A percentile compares a stretch with the other conserved stretches of the same genome.
These are phyloP conservation scores for Bungarus multicinctus DNA, from an alignment of 2,113 vertebrate genomes.

Conservation along the genomic window DNA sequence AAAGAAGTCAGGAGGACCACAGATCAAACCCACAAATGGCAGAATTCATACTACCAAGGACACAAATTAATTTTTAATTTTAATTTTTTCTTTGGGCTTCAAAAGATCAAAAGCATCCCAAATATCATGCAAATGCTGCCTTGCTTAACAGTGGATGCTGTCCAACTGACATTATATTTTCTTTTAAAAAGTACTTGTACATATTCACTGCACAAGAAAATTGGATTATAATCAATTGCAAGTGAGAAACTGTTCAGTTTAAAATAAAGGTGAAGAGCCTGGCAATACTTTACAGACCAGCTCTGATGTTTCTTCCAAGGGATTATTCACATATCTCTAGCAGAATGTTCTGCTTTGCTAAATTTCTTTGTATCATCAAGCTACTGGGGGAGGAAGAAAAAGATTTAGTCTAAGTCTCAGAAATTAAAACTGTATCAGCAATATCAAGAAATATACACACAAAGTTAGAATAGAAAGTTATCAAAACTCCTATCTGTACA, in stretches of 20 bases:
- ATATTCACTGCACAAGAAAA: constrained; percentile 19
- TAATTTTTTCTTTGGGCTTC: neutral
- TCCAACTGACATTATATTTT: constrained; percentile 37
- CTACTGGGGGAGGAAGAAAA: no score
- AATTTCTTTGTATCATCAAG: constrained; percentile 5
- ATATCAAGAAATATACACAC: neutral
- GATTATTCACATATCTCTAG: constrained; percentile 39
- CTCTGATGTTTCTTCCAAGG: constrained; percentile 1
- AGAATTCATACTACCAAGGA: neutral
- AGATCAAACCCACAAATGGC: neutral
- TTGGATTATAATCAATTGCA: constrained; percentile 44
- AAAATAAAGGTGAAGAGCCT: constrained; percentile 46
- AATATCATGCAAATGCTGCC: neutral
- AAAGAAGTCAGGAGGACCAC: neutral
- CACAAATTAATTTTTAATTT: no score
- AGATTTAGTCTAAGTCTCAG: neutral
- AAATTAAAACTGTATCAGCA: neutral
- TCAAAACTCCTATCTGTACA: neutral
- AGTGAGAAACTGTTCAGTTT: constrained; percentile 26
- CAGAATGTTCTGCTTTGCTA: constrained; percentile 16
- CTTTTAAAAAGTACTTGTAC: constrained; percentile 16
- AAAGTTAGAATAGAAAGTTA: neutral
- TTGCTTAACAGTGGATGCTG: neutral
- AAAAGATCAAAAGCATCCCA: neutral
- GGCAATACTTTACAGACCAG: constrained; percentile 21